phyloP scores from a whole-genome alignment of 2,113 vertebrate genomes.

The Lontra canadensis region DNA sequence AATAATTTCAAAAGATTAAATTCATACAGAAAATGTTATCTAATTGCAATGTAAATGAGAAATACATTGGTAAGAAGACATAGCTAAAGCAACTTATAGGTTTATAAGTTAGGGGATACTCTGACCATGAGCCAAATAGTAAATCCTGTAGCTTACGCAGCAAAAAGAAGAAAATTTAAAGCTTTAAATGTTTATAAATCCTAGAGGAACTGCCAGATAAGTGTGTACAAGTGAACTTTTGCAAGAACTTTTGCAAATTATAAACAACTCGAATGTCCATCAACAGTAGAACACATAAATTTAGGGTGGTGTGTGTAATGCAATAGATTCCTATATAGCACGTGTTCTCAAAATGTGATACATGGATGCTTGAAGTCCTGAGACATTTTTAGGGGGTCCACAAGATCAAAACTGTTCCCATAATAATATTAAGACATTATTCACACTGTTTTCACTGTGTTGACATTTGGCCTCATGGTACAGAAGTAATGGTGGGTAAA shows the following conservation, averaged over 20 bases:
- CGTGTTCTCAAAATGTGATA: not conserved
- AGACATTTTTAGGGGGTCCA: not conserved
- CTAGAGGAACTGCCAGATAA: not conserved
- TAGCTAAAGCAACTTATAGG: not conserved
- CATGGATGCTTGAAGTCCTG: not conserved
- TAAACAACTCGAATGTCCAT: not conserved
- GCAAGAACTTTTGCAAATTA: not conserved
- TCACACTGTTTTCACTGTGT: not conserved
- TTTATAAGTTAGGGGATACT: not conserved
- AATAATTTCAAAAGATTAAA: not conserved
- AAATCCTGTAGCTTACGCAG: not conserved
- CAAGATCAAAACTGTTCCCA: not conserved
- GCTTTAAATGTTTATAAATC: not conserved
- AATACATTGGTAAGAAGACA: not conserved
- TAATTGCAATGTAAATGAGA: not conserved
- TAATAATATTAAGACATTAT: not conserved
- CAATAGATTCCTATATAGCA: not conserved
- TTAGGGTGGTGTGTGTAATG: not conserved
- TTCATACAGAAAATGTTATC: not conserved
- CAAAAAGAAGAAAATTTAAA: not conserved
- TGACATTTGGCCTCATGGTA: not conserved
- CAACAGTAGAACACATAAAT: not conserved
- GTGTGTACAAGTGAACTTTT: not conserved
- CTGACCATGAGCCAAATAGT: not conserved
- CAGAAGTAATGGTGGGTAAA: not conserved